phyloP scores from a whole-genome alignment of 1,140 invertebrate genomes.

The Lamellibrachia luymesi region DNA sequence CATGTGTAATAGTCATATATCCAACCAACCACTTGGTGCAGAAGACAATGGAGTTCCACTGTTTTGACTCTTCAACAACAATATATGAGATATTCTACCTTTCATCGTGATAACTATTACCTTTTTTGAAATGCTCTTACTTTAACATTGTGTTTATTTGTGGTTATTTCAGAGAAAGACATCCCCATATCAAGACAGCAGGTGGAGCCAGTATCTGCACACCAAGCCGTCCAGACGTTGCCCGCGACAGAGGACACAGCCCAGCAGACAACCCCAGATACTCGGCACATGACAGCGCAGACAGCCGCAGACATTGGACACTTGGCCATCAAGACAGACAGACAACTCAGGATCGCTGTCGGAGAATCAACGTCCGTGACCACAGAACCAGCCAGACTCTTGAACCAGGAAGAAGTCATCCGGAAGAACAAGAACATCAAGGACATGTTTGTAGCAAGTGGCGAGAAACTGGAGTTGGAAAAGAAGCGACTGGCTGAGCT shows the following conservation, averaged over 20 bases:
- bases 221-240: background rate
- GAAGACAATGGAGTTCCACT: no score
- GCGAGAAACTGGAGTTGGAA: conserved; percentile 11
- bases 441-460: conserved; percentile 11
- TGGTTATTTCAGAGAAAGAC: background rate
- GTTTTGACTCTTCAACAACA: no score
- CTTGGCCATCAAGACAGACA: conserved; percentile 3
- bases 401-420: background rate
- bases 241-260: background rate
- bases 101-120: background rate
- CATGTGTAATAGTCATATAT: no score
- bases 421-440: background rate
- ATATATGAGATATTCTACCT: no score
- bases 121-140: background rate
- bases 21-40: no score
- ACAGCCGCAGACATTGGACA: conserved; percentile 8
- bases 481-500: background rate
- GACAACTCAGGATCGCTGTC: background rate
- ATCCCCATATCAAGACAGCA: no score
- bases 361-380: background rate
- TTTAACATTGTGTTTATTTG: background rate
- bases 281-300: background rate
- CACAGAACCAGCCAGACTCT: background rate
- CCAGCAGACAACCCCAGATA: background rate
- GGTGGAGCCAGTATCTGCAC: background rate